These are phyloP conservation scores for Lerema accius DNA, from an alignment of 1,140 invertebrate species.

Conservation along the genomic window DNA sequence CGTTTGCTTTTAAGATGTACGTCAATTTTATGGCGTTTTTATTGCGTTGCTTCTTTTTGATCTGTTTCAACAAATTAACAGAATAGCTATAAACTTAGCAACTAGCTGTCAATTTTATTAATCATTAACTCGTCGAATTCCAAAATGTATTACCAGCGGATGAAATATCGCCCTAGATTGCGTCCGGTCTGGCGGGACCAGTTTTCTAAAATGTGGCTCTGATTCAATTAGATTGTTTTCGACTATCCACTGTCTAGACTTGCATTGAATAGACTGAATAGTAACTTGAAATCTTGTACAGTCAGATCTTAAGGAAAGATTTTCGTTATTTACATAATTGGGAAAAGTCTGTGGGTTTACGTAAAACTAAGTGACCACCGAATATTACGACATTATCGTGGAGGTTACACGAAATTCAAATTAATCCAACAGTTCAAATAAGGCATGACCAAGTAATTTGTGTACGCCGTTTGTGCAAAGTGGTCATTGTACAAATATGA, in stretches of 20 bases:
- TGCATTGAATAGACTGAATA: slow-evolving; percentile 11
- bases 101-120: not conserved
- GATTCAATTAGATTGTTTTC: slow-evolving; percentile 44
- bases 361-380: not conserved
- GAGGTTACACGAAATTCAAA: not conserved
- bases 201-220: slow-evolving; percentile 53
- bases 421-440: slow-evolving; percentile 8
- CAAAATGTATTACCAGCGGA: slow-evolving; percentile 32
- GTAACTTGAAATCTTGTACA: not conserved
- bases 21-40: no score
- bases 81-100: not conserved
- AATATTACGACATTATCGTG: slow-evolving; percentile 1
- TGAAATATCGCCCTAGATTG: slow-evolving; percentile 36
- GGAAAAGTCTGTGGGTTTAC: not conserved
- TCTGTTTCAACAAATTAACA: no score
- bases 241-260: slow-evolving; percentile 30
- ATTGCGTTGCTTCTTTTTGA: no score
- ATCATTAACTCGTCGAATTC: slow-evolving; percentile 17
- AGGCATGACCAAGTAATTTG: slow-evolving; percentile 20
- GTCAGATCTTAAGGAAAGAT: not conserved
- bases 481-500: slow-evolving; percentile 34
- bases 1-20: no score
- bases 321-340: not conserved
- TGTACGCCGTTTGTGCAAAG: slow-evolving; percentile 10
- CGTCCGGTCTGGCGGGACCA: slow-evolving; percentile 32